Conservation (phyloP, 2,113 vertebrate species). For the Erythrocercus mccallii region DNA sequence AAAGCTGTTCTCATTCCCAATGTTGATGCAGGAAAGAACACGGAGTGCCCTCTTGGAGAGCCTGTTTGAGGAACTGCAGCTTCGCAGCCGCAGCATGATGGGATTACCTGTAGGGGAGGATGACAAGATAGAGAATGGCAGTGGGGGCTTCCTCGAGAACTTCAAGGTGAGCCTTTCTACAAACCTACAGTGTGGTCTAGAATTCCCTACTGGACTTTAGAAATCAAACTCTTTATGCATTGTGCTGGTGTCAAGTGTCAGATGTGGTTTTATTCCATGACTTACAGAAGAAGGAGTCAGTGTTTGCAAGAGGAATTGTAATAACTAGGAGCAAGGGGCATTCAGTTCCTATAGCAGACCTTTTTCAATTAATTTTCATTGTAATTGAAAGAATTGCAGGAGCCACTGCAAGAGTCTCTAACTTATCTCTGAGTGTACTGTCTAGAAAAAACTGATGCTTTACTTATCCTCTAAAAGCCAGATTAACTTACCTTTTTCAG, state of each 20-base stretch:
- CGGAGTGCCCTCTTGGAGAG: slow-evolving; percentile 85
- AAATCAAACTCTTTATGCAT: neutral
- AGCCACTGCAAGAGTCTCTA: neutral
- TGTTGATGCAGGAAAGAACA: slow-evolving; percentile 78
- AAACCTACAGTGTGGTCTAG: neutral
- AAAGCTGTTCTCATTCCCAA: neutral
- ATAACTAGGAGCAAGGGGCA: neutral
- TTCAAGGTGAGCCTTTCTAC: slow-evolving; percentile 80
- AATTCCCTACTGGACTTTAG: neutral
- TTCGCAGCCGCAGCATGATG: slow-evolving; percentile 84
- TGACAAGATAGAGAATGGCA: slow-evolving; percentile 74
- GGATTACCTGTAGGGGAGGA: slow-evolving; percentile 67
- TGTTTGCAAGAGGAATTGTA: neutral
- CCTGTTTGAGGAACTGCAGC: slow-evolving; percentile 81
- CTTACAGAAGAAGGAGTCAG: neutral
- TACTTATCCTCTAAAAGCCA: neutral
- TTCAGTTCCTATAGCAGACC: neutral
- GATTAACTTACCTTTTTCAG: neutral
- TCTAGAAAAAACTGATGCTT: neutral
- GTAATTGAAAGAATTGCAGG: neutral
- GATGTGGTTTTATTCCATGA: neutral
- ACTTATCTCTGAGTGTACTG: neutral
- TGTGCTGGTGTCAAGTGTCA: neutral
- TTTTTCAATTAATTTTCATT: neutral
- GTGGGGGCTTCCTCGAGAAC: slow-evolving; percentile 89